These are phyloP conservation scores for Proterorhinus semilunaris DNA, from an alignment of 2,113 vertebrate species.

Conservation along the genomic window DNA sequence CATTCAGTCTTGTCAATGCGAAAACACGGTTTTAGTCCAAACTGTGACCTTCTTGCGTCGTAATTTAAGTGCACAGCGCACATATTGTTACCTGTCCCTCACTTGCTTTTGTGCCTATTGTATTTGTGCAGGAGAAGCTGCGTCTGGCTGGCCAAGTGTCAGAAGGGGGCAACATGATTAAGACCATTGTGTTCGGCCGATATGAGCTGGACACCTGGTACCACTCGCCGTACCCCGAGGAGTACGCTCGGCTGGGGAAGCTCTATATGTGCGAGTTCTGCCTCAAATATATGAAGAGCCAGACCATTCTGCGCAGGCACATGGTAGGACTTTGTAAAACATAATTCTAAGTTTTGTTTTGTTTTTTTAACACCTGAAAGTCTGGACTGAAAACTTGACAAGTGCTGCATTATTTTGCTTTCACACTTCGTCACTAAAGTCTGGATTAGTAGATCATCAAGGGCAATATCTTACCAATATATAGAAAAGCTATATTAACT, in stretches of 20 bases:
- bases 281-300: conserved; percentile 98
- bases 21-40: neutral
- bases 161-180: conserved; percentile 97
- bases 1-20: neutral
- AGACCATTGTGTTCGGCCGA: conserved; percentile 93
- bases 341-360: too few relatives aligned
- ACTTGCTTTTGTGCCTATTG: neutral
- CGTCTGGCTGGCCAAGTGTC: conserved; percentile 91
- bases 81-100: neutral
- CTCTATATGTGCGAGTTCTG: conserved; percentile 99
- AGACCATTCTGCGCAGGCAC: conserved; percentile 92
- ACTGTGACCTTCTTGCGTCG: neutral
- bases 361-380: too few relatives aligned
- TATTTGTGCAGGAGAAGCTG: conserved; percentile 84
- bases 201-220: conserved; percentile 98
- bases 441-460: too few relatives aligned
- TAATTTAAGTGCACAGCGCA: neutral
- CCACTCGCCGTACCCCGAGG: conserved; percentile 96
- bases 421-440: too few relatives aligned
- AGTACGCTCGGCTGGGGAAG: conserved; percentile 93
- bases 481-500: too few relatives aligned
- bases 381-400: too few relatives aligned
- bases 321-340: conserved; percentile 79
- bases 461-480: too few relatives aligned
- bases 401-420: too few relatives aligned